Evolutionary conservation across 2,888 invertebrate genomes (phyloP).

Genomic region (Epinotia ramella): DNA sequence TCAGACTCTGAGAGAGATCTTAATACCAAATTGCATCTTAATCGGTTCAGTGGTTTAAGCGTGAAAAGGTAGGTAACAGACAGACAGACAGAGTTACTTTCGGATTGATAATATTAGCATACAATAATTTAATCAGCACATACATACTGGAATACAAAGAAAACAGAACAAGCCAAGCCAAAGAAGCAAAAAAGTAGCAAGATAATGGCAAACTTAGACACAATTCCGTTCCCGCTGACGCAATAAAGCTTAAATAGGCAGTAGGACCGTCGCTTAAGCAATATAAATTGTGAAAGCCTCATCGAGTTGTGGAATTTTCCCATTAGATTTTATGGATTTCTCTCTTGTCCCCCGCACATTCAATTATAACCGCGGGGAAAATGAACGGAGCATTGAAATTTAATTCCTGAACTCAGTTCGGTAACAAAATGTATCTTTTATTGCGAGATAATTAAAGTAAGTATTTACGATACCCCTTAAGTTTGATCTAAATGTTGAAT

Average conservation of each 20-base stretch:
- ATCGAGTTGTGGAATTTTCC: conserved; percentile 75
- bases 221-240: conserved; percentile 51
- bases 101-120: too few species aligned
- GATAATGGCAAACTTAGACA: conserved; percentile 27
- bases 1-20: too few species aligned
- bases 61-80: too few species aligned
- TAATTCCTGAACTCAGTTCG: conserved; percentile 64
- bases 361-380: conserved; percentile 77
- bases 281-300: conserved; percentile 78
- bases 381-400: conserved; percentile 69
- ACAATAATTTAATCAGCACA: not conserved
- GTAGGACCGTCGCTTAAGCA: conserved; percentile 61
- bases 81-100: too few species aligned
- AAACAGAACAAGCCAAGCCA: not conserved
- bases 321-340: conserved; percentile 82
- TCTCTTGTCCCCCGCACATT: conserved; percentile 77
- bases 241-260: conserved; percentile 64
- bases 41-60: too few species aligned
- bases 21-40: too few species aligned
- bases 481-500: conserved; percentile 21
- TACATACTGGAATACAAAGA: not conserved
- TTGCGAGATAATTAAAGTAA: conserved; percentile 52
- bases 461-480: conserved; percentile 47
- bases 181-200: not conserved
- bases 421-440: conserved; percentile 56